A percentile compares a stretch with the other conserved stretches of the same genome.
These are phyloP conservation scores for Athripsodes cinereus DNA, from an alignment of 2,888 invertebrate genomes.

Conservation along the genomic window DNA sequence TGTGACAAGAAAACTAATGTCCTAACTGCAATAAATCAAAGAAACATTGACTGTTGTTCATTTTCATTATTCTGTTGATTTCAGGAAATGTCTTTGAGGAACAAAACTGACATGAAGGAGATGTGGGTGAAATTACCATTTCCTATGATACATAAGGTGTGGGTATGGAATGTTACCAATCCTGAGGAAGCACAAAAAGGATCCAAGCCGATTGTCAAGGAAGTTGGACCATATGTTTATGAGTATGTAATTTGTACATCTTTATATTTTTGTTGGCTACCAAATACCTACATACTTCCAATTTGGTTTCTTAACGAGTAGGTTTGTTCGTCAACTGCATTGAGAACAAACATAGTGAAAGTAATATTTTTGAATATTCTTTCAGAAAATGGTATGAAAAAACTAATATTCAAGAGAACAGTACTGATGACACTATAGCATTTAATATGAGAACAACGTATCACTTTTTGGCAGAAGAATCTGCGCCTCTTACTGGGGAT, in stretches of 20 bases:
- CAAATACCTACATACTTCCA: too few relatives aligned
- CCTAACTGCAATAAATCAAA: neutral
- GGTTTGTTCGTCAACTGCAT: neutral
- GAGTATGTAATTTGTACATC: slow-evolving; percentile 74
- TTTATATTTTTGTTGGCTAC: too few relatives aligned
- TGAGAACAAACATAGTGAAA: neutral
- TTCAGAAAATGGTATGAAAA: slow-evolving; percentile 78
- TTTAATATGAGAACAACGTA: slow-evolving; percentile 65
- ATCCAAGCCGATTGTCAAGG: slow-evolving; percentile 62
- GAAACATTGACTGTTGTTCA: too few relatives aligned
- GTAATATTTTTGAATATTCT: neutral
- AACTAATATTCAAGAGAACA: slow-evolving; percentile 64
- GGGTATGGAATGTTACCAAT: slow-evolving; percentile 79
- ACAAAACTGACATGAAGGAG: slow-evolving; percentile 66
- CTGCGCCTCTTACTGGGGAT: slow-evolving; percentile 65
- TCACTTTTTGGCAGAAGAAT: slow-evolving; percentile 57
- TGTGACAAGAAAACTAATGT: too few relatives aligned
- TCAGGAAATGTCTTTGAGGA: slow-evolving; percentile 69
- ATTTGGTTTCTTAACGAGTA: too few relatives aligned
- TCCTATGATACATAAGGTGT: slow-evolving; percentile 68
- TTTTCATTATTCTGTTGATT: slow-evolving; percentile 30
- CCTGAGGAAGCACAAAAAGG: slow-evolving; percentile 65
- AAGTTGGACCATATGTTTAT: slow-evolving; percentile 79
- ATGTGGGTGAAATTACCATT: slow-evolving; percentile 77
- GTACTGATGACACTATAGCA: slow-evolving; percentile 65